Evolutionary conservation across 2,113 vertebrate species (phyloP), one percentile per base, ranked within the genome.

Genomic region (Plestiodon gilberti): DNA sequence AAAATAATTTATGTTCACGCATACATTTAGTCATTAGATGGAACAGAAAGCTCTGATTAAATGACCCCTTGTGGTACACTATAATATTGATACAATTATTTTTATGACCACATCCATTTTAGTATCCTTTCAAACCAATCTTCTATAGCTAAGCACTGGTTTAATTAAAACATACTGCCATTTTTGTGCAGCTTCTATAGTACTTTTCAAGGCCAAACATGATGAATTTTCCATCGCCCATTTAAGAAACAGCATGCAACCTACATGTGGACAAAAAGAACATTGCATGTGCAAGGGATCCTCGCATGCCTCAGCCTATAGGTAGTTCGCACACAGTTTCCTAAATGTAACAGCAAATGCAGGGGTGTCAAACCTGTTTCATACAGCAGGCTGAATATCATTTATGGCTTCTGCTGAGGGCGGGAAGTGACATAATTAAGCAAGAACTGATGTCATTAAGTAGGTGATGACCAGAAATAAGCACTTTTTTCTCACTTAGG

Each of bases 11-110:
- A 83, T 1, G 40, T 59, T 30, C 52, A 87, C 87, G 70, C 55
- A 81, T 0, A 83, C 6, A 43, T 9, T 7, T 28, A 91, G 43
- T 78, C 83, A 77, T 61, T 57, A 87, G 80, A 82, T 7, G 85
- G 69, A 90, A 88, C 69, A 89, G 67, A 88, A 92, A 65, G 33
- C 78, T 81, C 64, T 78, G 62, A 84, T 77, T 43, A 93, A 93
- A 85, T 62, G 11, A 86, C 33, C 40, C 86, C 87, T 57, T 59
- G 38, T 84, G 67, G 38, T 71, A 67, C 30, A 71, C 23, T 71
- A 80, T 6, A 73, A 38, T 67, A 82, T 1, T 81, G 81, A 89
- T 67, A 87, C 5, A 87, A 85, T 82, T 87, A 78, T 69, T 92
- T 86, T 85, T 64, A 86, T 25, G 80, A 67, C 11, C 22, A 35